A percentile compares a stretch with the other conserved stretches of the same genome.
phyloP scores from a whole-genome alignment of 2,113 vertebrate genomes.

The Oreochromis spilurus region DNA sequence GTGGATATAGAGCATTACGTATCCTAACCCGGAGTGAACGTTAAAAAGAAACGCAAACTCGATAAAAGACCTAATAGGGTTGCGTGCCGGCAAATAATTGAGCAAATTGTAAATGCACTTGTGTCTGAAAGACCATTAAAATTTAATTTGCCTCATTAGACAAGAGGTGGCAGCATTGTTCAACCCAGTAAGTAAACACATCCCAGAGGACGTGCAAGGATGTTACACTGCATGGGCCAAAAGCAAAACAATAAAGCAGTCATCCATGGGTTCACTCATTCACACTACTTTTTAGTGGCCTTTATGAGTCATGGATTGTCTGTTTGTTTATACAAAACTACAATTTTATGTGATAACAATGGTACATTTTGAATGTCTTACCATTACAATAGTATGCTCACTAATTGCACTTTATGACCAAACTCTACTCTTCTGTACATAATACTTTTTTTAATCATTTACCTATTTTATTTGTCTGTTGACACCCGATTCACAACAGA shows the following conservation, averaged over 20 bases:
- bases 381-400: not conserved
- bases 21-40: not conserved
- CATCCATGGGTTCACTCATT: not conserved
- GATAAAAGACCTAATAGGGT: not conserved
- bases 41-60: not conserved
- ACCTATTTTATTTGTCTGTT: too few relatives aligned
- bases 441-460: not conserved
- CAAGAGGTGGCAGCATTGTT: conserved; percentile 59
- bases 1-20: conserved; percentile 12
- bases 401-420: not conserved
- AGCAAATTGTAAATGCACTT: not conserved
- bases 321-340: not conserved
- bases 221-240: not conserved
- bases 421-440: not conserved
- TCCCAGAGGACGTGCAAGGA: not conserved
- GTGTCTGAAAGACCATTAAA: not conserved
- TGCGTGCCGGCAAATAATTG: not conserved
- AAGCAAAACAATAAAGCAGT: not conserved
- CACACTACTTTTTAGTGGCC: not conserved
- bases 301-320: not conserved
- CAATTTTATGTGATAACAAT: not conserved
- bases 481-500: not conserved
- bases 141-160: conserved; percentile 4
- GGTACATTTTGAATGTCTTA: not conserved
- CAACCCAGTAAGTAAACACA: not conserved